phyloP scores from a whole-genome alignment of 2,888 invertebrate species.

The Sinodicranocentrus sp. region DNA sequence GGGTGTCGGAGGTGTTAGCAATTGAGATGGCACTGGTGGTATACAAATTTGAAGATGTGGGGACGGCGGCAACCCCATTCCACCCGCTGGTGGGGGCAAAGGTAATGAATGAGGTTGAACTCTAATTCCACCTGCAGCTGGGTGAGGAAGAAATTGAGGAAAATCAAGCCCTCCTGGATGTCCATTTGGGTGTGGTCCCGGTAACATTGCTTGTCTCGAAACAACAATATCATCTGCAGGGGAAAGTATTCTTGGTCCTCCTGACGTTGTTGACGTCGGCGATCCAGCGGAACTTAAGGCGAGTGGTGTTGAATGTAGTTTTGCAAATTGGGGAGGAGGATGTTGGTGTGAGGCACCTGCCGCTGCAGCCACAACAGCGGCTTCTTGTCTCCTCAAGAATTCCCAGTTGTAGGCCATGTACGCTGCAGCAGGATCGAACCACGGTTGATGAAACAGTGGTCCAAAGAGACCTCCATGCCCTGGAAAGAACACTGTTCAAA shows the following conservation, averaged over 20 bases:
- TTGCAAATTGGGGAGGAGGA: constrained; percentile 24
- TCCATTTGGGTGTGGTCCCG: constrained; percentile 24
- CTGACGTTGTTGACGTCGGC: constrained; percentile 43
- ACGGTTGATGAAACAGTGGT: constrained; percentile 85
- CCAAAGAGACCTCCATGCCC: constrained; percentile 85
- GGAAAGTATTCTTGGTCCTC: constrained; percentile 48
- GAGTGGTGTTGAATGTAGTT: constrained; percentile 39
- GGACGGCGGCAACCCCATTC: constrained; percentile 5
- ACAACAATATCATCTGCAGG: constrained; percentile 30
- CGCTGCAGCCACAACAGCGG: constrained; percentile 64
- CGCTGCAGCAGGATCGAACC: constrained; percentile 87
- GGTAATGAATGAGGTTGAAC: constrained; percentile 15
- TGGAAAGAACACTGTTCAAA: constrained; percentile 75
- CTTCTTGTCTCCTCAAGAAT: constrained; percentile 83
- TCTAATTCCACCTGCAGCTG: not conserved
- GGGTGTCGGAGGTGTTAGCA: constrained; percentile 66
- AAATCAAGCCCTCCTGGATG: constrained; percentile 25
- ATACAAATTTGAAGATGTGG: constrained; percentile 63
- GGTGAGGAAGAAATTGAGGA: constrained; percentile 31
- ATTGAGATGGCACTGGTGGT: constrained; percentile 63
- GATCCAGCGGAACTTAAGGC: constrained; percentile 50
- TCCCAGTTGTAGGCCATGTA: constrained; percentile 88
- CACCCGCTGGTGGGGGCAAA: not conserved
- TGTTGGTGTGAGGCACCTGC: constrained; percentile 51
- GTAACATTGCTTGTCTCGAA: constrained; percentile 38